Evolutionary conservation across 2,113 vertebrate genomes (phyloP).

Genomic region (Strix aluco): DNA sequence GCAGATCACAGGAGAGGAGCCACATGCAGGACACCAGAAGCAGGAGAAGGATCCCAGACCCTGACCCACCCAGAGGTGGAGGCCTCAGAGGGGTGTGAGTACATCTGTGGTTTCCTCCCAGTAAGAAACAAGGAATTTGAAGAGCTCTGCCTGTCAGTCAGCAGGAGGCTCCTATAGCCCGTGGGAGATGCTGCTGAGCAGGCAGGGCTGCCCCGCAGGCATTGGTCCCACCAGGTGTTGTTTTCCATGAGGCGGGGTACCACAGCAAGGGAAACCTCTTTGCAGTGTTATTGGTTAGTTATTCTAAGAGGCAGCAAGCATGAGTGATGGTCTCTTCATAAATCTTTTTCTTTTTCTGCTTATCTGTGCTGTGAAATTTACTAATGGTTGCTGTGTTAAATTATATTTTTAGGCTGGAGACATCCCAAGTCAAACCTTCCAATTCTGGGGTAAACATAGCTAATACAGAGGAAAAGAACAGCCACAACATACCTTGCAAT

Average conservation of each 20-base stretch:
- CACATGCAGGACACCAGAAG: not conserved
- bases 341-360: not conserved
- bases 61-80: not conserved
- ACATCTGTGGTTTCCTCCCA: not conserved
- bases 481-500: not conserved
- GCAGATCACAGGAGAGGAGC: not conserved
- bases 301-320: not conserved
- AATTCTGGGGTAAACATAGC: not conserved
- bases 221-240: accelerated
- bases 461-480: not conserved
- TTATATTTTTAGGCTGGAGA: not conserved
- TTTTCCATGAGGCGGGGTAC: accelerated
- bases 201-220: not conserved
- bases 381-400: not conserved
- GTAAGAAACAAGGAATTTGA: not conserved
- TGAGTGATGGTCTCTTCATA: accelerated
- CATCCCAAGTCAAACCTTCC: not conserved
- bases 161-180: not conserved
- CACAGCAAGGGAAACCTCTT: not conserved
- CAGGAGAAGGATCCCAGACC: not conserved
- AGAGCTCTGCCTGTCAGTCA: not conserved
- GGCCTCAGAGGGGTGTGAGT: not conserved
- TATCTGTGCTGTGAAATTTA: not conserved
- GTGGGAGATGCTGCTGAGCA: not conserved
- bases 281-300: not conserved